phyloP scores from a whole-genome alignment of 2,797 vertebrate genomes.

The Austrolebias charrua region DNA sequence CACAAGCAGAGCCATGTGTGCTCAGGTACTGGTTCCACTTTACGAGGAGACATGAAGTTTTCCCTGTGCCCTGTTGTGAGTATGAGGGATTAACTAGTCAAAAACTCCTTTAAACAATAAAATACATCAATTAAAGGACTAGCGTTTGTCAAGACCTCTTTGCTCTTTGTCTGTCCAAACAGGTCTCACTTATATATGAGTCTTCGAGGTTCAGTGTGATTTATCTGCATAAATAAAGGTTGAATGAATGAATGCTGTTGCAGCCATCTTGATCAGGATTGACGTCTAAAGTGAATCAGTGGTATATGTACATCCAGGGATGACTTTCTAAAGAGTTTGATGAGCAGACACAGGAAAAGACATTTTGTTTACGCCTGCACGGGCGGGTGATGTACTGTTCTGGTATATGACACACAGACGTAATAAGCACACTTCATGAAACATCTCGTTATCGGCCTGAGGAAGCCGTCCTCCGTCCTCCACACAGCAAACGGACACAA shows the following conservation, averaged over 20 bases:
- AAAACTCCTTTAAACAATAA: constrained; percentile 28
- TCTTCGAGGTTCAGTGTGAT: no score
- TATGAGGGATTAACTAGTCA: constrained; percentile 38
- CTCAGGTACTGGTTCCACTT: constrained; percentile 65
- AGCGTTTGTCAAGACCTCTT: constrained; percentile 4
- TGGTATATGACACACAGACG: background rate
- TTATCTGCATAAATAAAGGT: no score
- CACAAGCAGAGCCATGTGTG: constrained; percentile 52
- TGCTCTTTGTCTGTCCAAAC: no score
- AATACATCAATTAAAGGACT: background rate
- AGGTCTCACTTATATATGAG: no score
- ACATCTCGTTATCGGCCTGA: constrained; percentile 56
- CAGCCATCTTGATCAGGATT: no score
- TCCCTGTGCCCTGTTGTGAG: constrained; percentile 42
- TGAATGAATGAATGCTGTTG: no score
- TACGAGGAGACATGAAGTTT: constrained; percentile 61
- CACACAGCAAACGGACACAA: constrained; percentile 52
- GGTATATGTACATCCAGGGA: no score
- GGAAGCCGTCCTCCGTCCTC: constrained; percentile 45
- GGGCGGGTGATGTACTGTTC: background rate
- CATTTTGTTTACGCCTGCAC: no score
- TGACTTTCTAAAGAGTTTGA: no score
- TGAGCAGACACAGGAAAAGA: no score
- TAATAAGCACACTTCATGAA: constrained; percentile 31
- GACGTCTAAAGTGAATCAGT: no score